Evolutionary conservation across 2,113 vertebrate genomes (phyloP).

Genomic region (Psittacus erithacus): DNA sequence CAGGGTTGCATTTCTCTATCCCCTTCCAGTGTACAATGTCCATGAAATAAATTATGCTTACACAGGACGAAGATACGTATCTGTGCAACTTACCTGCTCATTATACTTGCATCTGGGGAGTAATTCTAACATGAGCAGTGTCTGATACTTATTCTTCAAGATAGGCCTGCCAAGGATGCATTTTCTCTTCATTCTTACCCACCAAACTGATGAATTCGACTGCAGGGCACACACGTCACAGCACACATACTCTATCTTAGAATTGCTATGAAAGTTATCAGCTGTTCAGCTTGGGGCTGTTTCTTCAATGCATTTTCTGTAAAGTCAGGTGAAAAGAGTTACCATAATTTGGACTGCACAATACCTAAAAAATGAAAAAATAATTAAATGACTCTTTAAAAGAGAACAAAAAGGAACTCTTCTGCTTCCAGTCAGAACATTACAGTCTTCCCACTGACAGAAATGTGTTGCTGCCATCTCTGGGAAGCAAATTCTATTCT

Average conservation of each 20-base stretch:
- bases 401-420: not conserved
- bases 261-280: not conserved
- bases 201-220: not conserved
- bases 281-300: not conserved
- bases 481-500: not conserved
- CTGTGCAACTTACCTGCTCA: constrained; percentile 5
- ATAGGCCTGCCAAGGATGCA: not conserved
- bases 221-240: fast-evolving
- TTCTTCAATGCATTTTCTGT: not conserved
- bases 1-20: not conserved
- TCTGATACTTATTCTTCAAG: constrained; percentile 27
- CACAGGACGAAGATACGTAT: not conserved
- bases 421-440: not conserved
- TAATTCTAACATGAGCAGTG: constrained; percentile 2
- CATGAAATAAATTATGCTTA: not conserved
- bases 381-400: fast-evolving
- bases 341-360: not conserved
- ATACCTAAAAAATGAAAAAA: not conserved
- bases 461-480: not conserved
- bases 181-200: not conserved
- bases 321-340: not conserved
- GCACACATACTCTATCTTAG: not conserved
- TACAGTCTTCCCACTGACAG: not conserved
- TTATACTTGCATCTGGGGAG: not conserved
- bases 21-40: not conserved